These are phyloP conservation scores for Tethea ocularis DNA, from an alignment of 2,888 invertebrate genomes.

Conservation along the genomic window DNA sequence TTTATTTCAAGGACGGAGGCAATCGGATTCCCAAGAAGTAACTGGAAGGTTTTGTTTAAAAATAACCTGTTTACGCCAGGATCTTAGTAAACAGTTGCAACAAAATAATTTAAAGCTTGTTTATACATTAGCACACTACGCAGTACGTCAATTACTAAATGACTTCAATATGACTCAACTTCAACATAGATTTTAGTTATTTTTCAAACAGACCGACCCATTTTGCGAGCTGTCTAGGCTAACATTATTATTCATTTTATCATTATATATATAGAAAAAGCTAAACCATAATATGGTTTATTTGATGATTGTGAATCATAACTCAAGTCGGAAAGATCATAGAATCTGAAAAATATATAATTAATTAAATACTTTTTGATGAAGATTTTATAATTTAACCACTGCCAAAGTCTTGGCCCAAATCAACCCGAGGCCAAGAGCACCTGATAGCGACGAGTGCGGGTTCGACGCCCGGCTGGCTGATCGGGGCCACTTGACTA, in stretches of 20 bases:
- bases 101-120: neutral
- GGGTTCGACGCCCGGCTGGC: conserved; percentile 51
- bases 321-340: too few species aligned
- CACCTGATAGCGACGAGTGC: conserved; percentile 31
- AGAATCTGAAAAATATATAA: too few species aligned
- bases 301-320: too few species aligned
- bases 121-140: neutral
- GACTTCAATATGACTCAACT: too few species aligned
- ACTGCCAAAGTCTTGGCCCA: conserved; percentile 26
- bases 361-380: neutral
- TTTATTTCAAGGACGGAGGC: neutral
- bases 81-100: conserved; percentile 4
- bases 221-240: too few species aligned
- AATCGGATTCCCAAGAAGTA: neutral
- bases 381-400: neutral
- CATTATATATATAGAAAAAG: too few species aligned
- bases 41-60: neutral
- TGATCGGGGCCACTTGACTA: conserved; percentile 36
- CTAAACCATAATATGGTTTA: too few species aligned
- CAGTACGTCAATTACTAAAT: neutral
- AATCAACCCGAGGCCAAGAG: conserved; percentile 44
- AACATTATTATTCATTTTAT: too few species aligned
- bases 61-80: conserved; percentile 3
- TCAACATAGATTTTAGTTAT: too few species aligned
- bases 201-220: too few species aligned